Evolutionary conservation across 2,797 vertebrate species (phyloP).

Genomic region (Adrianichthys oophorus): DNA sequence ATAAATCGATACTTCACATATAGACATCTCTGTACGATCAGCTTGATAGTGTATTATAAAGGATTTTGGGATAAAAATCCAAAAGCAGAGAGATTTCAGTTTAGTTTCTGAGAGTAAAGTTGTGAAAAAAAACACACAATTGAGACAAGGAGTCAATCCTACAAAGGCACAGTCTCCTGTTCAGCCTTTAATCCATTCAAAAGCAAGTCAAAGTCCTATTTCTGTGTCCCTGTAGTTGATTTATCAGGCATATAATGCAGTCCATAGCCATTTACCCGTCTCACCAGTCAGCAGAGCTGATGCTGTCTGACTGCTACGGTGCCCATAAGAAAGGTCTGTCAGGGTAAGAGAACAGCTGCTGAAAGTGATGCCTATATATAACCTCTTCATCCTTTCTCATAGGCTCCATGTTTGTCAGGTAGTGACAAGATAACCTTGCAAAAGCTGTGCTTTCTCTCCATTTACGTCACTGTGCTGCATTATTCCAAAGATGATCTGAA

Average conservation of each 20-base stretch:
- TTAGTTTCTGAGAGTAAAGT: background rate
- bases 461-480: no score
- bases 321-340: conserved; percentile 29
- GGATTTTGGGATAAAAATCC: conserved; percentile 2
- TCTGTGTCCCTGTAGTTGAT: conserved; percentile 29
- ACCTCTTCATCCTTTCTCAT: no score
- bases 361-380: conserved; percentile 34
- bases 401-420: no score
- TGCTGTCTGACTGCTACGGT: conserved; percentile 17
- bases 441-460: no score
- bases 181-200: conserved; percentile 11
- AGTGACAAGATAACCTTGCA: no score
- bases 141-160: conserved; percentile 20
- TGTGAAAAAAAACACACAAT: conserved; percentile 4
- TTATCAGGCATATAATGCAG: conserved; percentile 31
- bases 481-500: no score
- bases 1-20: background rate
- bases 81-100: no score
- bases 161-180: conserved; percentile 10
- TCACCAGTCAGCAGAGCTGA: conserved; percentile 21
- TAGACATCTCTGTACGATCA: conserved; percentile 4
- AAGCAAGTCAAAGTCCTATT: conserved; percentile 6
- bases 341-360: conserved; percentile 28
- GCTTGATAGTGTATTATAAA: background rate
- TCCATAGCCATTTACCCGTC: conserved; percentile 9